These are phyloP conservation scores for Machimus rusticus DNA, from an alignment of 2,888 invertebrate genomes.

Conservation along the genomic window DNA sequence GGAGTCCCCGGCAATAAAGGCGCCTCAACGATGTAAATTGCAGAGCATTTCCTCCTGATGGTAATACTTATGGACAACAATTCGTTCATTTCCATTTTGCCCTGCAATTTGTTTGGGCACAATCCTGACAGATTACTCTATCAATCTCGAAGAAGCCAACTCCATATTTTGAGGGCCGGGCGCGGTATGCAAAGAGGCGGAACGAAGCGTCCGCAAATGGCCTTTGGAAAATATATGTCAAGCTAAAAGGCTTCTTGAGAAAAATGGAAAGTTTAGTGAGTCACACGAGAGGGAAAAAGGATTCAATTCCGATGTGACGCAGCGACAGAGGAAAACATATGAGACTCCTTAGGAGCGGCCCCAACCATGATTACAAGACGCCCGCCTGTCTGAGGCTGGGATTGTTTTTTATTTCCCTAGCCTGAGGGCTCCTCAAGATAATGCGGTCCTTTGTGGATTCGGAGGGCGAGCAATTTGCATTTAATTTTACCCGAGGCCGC, in stretches of 20 bases:
- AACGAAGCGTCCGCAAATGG: background rate
- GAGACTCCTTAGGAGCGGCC: conserved; percentile 13
- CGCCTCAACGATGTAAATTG: conserved; percentile 23
- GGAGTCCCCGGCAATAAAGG: background rate
- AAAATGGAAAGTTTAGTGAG: conserved; percentile 33
- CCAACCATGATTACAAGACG: conserved; percentile 24
- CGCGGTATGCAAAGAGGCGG: conserved; percentile 21
- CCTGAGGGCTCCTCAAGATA: background rate
- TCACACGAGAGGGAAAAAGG: conserved; percentile 15
- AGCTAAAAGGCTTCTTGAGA: conserved; percentile 36
- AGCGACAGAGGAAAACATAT: conserved; percentile 21
- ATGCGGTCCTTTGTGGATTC: background rate
- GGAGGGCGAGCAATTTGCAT: background rate
- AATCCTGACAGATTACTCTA: conserved; percentile 39
- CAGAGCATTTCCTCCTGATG: conserved; percentile 22
- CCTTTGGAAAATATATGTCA: conserved; percentile 27
- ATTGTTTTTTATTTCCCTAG: conserved; percentile 14
- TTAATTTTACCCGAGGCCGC: background rate
- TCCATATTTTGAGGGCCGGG: background rate
- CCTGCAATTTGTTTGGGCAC: conserved; percentile 33
- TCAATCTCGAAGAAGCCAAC: conserved; percentile 32
- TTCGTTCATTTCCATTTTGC: conserved; percentile 35
- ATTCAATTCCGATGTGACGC: background rate
- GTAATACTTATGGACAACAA: conserved; percentile 32
- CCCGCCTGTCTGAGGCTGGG: conserved; percentile 9